Evolutionary conservation across 2,797 vertebrate species (phyloP), one percentile per base, ranked within the genome.

Genomic region (Morelia viridis): DNA sequence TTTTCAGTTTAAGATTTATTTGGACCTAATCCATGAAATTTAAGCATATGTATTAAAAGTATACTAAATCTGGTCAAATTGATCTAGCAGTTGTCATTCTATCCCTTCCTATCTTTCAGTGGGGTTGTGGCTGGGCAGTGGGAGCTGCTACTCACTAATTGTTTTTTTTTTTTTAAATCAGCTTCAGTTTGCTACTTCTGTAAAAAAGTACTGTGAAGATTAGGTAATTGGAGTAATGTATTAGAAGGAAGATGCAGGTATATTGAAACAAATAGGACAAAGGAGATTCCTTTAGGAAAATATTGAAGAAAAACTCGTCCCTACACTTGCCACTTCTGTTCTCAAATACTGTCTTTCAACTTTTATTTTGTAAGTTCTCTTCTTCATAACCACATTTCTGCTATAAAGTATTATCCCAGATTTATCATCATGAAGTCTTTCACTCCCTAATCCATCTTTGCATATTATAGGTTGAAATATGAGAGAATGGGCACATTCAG

Each of bases 41-140:
- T 90, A 91, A 22, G 50, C 50, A 56, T 57, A 56, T 12, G 15
- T 7, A 35, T 80, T 24, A 6, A 87, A 87, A 17, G 19, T 19
- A 61, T 22, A 61, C 24, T 61, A 85, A 91, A 56, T 41, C 13
- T 88, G 65, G 89, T 41, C 91, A 80, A 28, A 15, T 41, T 93
- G 76, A 84, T 28, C 90, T 46, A 56, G 61, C 68, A 90, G 28
- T 28, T 88, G 58, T 89, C 76, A 12, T 80, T 31, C 19, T 76
- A 85, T 88, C 92, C 57, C 87, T 22, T 83, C 50, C 13, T 88
- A 60, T 28, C 9, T 5, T 50, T 57, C 28, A 89, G 85, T 91
- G 0, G 68, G 56, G 22, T 0, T 0, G 0, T 53, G n/a, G 0
- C 1, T 0, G 93, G 92, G 58, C 17, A 8, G 89, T 24, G 71